These are phyloP conservation scores for Drosophila guanche DNA, from an alignment of 1,140 invertebrate genomes.

Conservation along the genomic window DNA sequence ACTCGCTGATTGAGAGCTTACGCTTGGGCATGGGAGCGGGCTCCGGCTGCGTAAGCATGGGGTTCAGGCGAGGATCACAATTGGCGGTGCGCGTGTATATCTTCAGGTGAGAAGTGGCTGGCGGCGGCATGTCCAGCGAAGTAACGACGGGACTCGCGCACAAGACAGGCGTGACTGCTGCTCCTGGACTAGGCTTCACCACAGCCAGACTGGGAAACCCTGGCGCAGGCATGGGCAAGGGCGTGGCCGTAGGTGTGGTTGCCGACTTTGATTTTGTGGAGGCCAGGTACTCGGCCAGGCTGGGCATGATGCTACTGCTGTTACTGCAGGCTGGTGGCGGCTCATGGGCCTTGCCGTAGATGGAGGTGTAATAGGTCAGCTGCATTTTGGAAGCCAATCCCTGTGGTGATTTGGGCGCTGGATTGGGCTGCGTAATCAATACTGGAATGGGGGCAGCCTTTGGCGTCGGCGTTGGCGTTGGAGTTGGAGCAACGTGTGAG, in stretches of 20 bases:
- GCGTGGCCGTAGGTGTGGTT: conserved; percentile 1
- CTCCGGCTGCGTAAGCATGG: conserved; percentile 72
- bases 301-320: conserved; percentile 53
- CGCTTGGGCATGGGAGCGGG: conserved; percentile 78
- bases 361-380: conserved; percentile 76
- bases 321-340: conserved; percentile 10
- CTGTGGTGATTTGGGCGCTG: neutral
- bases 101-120: conserved; percentile 61
- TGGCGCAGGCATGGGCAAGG: neutral
- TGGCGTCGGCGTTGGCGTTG: conserved; percentile 8
- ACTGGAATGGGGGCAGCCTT: conserved; percentile 43
- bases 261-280: conserved; percentile 51
- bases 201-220: no score
- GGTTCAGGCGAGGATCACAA: conserved; percentile 81
- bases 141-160: neutral
- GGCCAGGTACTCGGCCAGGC: conserved; percentile 64
- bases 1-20: conserved; percentile 82
- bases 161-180: neutral
- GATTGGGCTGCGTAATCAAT: conserved; percentile 42
- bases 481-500: no score
- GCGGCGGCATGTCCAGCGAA: conserved; percentile 50
- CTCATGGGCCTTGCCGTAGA: conserved; percentile 77
- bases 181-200: neutral
- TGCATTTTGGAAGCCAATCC: conserved; percentile 18
- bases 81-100: conserved; percentile 76